Conservation (phyloP, 2,888 invertebrate genomes). For the Heliconius cydno region DNA sequence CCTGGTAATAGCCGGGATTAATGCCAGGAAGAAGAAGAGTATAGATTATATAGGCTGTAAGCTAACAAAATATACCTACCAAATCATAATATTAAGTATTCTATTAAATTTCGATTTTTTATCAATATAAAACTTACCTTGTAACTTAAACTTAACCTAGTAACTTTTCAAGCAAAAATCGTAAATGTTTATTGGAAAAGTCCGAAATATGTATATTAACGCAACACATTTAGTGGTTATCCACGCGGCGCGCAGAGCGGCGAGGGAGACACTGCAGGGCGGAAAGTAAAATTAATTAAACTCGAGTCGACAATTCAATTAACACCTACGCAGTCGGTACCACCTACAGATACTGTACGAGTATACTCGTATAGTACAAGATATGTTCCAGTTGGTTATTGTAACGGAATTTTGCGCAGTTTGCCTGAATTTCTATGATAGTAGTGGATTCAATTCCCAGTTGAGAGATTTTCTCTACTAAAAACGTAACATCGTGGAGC, state of each 20-base stretch:
- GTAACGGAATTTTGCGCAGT: neutral
- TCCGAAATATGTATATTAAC: neutral
- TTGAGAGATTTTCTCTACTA: neutral
- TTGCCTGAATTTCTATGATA: neutral
- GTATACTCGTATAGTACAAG: neutral
- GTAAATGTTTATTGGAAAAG: neutral
- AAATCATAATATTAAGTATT: no score
- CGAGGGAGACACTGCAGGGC: constrained; percentile 18
- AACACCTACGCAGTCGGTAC: constrained; percentile 24
- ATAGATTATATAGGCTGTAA: no score
- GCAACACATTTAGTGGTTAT: constrained; percentile 13
- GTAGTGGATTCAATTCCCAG: neutral
- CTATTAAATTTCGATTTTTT: no score
- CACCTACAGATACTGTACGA: neutral
- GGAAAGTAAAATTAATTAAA: constrained; percentile 33
- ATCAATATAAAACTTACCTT: no score
- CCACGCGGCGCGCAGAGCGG: neutral
- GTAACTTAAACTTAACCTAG: no score
- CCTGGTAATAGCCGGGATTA: no score
- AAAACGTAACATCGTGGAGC: neutral
- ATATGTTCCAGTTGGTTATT: neutral
- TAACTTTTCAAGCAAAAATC: neutral
- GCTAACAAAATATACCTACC: no score
- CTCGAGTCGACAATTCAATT: constrained; percentile 30
- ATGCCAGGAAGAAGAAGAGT: no score